Evolutionary conservation across 2,113 vertebrate species (phyloP).

Genomic region (Corythornis cristatus): DNA sequence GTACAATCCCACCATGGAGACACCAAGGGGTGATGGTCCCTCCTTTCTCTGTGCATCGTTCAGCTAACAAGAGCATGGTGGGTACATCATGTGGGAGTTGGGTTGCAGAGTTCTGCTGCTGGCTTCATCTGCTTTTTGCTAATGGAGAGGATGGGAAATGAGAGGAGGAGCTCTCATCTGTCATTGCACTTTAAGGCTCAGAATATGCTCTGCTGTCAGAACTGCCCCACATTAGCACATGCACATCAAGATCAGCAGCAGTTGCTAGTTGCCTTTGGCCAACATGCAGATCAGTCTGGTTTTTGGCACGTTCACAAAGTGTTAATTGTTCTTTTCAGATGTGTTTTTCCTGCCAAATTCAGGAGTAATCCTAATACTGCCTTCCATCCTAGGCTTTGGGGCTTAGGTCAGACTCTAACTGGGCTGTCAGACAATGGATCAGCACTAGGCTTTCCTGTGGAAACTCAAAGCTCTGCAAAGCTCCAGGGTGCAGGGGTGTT

Average conservation of each 20-base stretch:
- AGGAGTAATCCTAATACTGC: conserved; percentile 67
- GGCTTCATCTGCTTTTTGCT: background rate
- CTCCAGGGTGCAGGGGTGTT: background rate
- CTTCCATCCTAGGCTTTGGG: conserved; percentile 64
- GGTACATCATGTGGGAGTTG: background rate
- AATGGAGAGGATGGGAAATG: background rate
- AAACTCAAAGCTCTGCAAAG: background rate
- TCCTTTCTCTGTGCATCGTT: fast-evolving
- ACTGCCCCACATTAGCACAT: background rate
- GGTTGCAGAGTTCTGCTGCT: background rate
- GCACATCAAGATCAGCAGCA: conserved; percentile 41
- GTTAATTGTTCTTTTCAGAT: conserved; percentile 73
- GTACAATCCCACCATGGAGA: fast-evolving
- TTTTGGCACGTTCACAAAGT: conserved; percentile 60
- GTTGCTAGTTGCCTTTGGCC: conserved; percentile 40
- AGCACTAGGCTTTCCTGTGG: background rate
- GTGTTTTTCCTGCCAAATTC: conserved; percentile 63
- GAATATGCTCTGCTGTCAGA: background rate
- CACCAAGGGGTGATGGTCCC: background rate
- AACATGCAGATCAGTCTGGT: conserved; percentile 48
- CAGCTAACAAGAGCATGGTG: background rate
- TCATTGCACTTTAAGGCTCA: background rate
- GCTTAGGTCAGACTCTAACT: conserved; percentile 6
- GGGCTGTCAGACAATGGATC: background rate
- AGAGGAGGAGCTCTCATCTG: conserved; percentile 18